A percentile compares a stretch with the other conserved stretches of the same genome.
These are phyloP conservation scores for Triops cancriformis DNA, from an alignment of 1,140 invertebrate genomes.

Conservation along the genomic window DNA sequence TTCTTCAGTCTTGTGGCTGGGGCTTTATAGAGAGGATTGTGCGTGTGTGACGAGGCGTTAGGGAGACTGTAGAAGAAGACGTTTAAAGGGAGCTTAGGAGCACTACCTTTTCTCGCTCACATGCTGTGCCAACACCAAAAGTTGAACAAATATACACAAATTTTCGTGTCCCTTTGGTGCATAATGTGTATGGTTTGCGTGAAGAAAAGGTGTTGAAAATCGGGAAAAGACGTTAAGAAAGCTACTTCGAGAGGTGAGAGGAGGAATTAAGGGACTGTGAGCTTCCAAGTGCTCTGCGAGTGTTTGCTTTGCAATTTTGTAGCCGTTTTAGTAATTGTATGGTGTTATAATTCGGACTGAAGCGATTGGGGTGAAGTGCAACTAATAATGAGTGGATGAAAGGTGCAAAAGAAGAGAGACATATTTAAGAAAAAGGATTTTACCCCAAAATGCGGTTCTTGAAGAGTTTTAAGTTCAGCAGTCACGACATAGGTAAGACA, in stretches of 20 bases:
- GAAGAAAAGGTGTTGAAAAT: not conserved
- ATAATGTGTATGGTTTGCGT: not conserved
- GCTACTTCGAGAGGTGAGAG: not conserved
- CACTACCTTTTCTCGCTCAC: not conserved
- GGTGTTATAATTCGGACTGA: too few relatives aligned
- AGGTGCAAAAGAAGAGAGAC: too few relatives aligned
- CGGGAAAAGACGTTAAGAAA: not conserved
- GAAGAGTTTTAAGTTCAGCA: not conserved
- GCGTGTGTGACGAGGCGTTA: not conserved
- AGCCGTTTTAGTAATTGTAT: not conserved
- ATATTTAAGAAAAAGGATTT: not conserved
- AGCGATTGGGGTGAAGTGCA: too few relatives aligned
- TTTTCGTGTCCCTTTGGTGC: not conserved
- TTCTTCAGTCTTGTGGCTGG: not conserved
- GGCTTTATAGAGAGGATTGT: slow-evolving; percentile 1
- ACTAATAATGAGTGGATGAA: too few relatives aligned
- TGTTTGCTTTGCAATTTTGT: not conserved
- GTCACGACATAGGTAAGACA: not conserved
- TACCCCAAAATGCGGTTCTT: not conserved
- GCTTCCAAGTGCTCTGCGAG: not conserved
- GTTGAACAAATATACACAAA: not conserved
- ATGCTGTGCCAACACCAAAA: not conserved
- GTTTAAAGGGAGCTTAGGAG: not conserved
- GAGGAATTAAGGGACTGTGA: not conserved
- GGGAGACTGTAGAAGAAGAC: too few relatives aligned